Base-by-base conservation (phyloP, 2,888 invertebrate species). In the Chymomyza fuscimana region DNA sequence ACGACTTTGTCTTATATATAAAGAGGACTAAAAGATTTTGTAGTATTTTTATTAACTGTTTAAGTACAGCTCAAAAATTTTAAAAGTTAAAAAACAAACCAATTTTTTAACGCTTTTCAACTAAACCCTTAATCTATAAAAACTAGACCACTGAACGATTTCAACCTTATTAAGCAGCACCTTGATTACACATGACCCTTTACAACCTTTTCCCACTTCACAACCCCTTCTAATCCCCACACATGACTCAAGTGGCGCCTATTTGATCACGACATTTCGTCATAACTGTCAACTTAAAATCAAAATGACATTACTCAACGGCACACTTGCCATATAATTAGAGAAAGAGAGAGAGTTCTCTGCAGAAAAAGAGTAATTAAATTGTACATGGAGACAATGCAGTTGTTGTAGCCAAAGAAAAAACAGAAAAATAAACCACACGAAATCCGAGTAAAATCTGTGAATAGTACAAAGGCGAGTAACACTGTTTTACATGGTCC, bases 261-360 rank as follows among this genome's bases (percentile, higher is more conserved):
- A n/a, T 10, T 46, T 60, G 65, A 56, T 52, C 78, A 79, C 69
- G 78, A 29, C 76, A 76, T 82, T 73, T 71, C 81, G 77, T 82
- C 87, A 78, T 80, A 80, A 81, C 74, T 86, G 88, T 86, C 86
- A 86, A 79, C 80, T 81, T 81, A 69, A 76, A 77, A 86, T 87
- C 81, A 86, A 78, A 87, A 73, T 62, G 56, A 60, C 72, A 87
- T 87, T 83, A 84, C 65, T 83, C 87, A 83, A 52, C 56, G 52
- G 77, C 77, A 81, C 86, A 83, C 88, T 87, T 79, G 79, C 63
- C 63, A 63, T 64, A 76, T 80, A 86, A 86, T 83, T 86, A 83
- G 76, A 62, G 65, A 46, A 54, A 54, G 54, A 22, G 16, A 5
- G 54, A n/a, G 15, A 16, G n/a, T 51, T 51, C 16, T 51, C 9